These are phyloP conservation scores for Alectoris magna DNA, from an alignment of 2,797 vertebrate genomes.

Conservation along the genomic window DNA sequence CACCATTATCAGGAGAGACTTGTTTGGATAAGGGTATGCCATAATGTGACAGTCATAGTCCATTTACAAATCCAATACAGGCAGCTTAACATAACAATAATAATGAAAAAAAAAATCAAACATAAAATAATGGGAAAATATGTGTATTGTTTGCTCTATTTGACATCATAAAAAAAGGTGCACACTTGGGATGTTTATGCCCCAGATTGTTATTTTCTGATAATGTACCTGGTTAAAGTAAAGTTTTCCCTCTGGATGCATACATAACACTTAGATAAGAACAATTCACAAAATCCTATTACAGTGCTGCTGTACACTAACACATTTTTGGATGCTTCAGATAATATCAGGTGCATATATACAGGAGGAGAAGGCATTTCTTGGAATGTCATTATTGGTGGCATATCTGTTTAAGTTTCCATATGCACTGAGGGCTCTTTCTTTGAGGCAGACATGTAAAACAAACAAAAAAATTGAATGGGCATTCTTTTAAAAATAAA, in stretches of 20 bases:
- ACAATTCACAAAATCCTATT: constrained; percentile 77
- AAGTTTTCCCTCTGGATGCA: constrained; percentile 77
- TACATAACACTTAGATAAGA: constrained; percentile 74
- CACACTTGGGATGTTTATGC: constrained; percentile 69
- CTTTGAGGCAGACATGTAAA: neutral
- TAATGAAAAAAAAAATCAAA: constrained; percentile 48
- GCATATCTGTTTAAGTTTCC: constrained; percentile 56
- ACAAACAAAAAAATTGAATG: neutral
- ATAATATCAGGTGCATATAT: constrained; percentile 67
- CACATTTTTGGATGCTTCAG: constrained; percentile 63
- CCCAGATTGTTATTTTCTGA: constrained; percentile 77
- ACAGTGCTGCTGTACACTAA: constrained; percentile 66
- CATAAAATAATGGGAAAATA: constrained; percentile 68
- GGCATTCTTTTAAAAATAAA: neutral
- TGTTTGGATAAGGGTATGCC: constrained; percentile 30
- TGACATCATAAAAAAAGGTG: constrained; percentile 62
- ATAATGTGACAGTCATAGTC: neutral
- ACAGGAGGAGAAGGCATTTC: constrained; percentile 59
- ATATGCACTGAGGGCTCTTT: neutral
- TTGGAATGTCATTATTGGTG: constrained; percentile 65
- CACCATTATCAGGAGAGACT: neutral
- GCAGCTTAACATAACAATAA: constrained; percentile 43
- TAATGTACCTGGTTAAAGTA: constrained; percentile 75
- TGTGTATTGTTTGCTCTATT: constrained; percentile 67
- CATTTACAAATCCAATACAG: constrained; percentile 52